These are phyloP conservation scores for Anadara kagoshimensis DNA, from an alignment of 1,140 invertebrate species.

Conservation along the genomic window DNA sequence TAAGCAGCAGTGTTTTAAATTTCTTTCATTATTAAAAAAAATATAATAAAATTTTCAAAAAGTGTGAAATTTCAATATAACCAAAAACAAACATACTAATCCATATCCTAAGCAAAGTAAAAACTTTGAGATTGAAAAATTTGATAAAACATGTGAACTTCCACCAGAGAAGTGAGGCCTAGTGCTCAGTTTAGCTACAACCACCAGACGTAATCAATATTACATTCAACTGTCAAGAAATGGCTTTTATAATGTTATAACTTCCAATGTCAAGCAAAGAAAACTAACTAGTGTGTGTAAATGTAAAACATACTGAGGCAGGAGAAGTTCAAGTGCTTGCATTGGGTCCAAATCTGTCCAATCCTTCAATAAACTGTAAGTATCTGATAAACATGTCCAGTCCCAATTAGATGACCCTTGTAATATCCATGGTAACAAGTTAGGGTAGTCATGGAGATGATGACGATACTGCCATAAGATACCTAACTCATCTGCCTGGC, in stretches of 20 bases:
- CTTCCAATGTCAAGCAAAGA: too few species aligned
- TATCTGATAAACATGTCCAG: slow-evolving; percentile 85
- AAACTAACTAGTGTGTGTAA: too few species aligned
- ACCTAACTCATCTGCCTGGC: slow-evolving; percentile 78
- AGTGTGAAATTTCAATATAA: too few species aligned
- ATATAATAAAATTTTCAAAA: too few species aligned
- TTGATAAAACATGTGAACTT: background rate
- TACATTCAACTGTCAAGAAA: background rate
- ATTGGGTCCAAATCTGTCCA: slow-evolving; percentile 90
- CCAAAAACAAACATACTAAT: too few species aligned
- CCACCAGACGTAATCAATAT: background rate
- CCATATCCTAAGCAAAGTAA: too few species aligned
- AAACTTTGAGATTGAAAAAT: too few species aligned
- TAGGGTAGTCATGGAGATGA: slow-evolving; percentile 88
- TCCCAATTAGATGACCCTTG: slow-evolving; percentile 85
- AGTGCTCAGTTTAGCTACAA: background rate
- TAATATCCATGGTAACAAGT: slow-evolving; percentile 92
- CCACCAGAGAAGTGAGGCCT: background rate
- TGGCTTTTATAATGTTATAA: too few species aligned
- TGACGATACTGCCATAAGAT: slow-evolving; percentile 96
- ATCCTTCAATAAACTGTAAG: slow-evolving; percentile 86
- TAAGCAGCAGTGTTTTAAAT: too few species aligned
- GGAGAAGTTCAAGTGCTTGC: slow-evolving; percentile 91
- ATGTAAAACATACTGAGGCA: slow-evolving; percentile 85
- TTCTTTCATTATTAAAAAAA: too few species aligned